Base-by-base conservation (phyloP, 1,140 invertebrate genomes). In the Diploscapter pachys region DNA sequence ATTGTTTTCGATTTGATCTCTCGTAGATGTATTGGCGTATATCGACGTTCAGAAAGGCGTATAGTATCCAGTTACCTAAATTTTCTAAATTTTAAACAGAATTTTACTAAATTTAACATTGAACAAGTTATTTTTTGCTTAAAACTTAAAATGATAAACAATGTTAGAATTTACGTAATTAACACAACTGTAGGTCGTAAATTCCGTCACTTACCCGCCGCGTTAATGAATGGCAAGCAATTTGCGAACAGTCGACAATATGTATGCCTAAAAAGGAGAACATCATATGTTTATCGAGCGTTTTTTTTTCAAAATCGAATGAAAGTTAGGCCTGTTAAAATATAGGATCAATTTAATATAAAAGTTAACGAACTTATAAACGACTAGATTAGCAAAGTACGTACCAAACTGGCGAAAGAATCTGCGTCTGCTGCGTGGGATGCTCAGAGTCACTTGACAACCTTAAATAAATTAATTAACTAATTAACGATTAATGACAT, bases 11-110 rank as follows among this genome's bases (percentile, higher is more conserved):
- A 51, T 56, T 74, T n/a, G 73, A 67, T 56, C 70, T 65, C 55
- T 74, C 59, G 64, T 76, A 76, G 56, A 76, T 76, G 61, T 76
- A 71, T 48, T 76, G 71, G 3, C 75, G 68, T 6, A 76, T 71
- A 55, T 76, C 75, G 6, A 63, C 63, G 51, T 76, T 76, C 5
- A 76, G 57, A 49, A 76, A 61, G 55, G 75, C 75, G 63, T 76
- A 76, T 4, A 76, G 64, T 4, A 76, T 65, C 75, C 75, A 76
- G 51, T 76, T 76, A 4, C 75, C 72, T 66, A 59, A 67, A 73
- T 67, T 5, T 31, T 72, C n/a, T 4, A 72, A 67, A 48, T 6
- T 31, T 72, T 72, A 11, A 31, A 68, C 66, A 55, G 8, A 55
- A 68, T 54, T 68, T 53, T 68, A 11, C 57, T 59, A 11, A 59